These are phyloP conservation scores for Leucophenga maculata DNA, from an alignment of 2,888 invertebrate genomes.

Conservation along the genomic window DNA sequence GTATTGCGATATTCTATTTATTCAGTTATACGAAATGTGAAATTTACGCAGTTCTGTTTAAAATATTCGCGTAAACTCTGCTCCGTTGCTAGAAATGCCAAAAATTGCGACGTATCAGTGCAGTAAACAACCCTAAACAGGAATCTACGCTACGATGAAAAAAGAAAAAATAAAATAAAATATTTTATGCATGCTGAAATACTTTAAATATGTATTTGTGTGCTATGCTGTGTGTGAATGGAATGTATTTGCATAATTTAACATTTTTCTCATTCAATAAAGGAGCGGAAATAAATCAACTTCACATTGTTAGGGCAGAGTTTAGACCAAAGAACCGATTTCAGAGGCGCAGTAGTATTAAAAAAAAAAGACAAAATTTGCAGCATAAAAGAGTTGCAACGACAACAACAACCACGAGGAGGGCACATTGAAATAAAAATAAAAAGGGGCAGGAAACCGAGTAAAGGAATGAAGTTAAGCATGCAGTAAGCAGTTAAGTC, in stretches of 20 bases:
- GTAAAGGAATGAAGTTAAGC: slow-evolving; percentile 4
- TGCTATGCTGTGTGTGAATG: not conserved
- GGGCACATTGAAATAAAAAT: slow-evolving; percentile 29
- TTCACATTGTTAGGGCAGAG: slow-evolving; percentile 28
- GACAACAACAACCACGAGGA: slow-evolving; percentile 20
- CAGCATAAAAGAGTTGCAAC: not conserved
- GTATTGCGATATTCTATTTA: no score
- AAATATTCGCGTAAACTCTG: no score
- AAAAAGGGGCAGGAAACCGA: slow-evolving; percentile 20
- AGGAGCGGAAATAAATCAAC: slow-evolving; percentile 40
- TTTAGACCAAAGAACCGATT: slow-evolving; percentile 1
- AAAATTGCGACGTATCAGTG: no score
- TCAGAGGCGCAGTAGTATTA: no score
- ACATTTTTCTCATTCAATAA: slow-evolving; percentile 37
- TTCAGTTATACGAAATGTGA: no score
- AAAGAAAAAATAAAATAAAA: not conserved
- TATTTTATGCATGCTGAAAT: not conserved
- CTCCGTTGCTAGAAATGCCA: no score
- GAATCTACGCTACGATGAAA: not conserved
- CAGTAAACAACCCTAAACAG: slow-evolving; percentile 1
- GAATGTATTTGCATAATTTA: slow-evolving; percentile 53
- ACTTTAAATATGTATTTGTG: not conserved
- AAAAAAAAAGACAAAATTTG: no score
- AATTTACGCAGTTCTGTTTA: no score
- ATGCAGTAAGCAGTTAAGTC: not conserved